Conservation (phyloP, 1,140 invertebrate genomes). For the Helicoverpa zea region DNA sequence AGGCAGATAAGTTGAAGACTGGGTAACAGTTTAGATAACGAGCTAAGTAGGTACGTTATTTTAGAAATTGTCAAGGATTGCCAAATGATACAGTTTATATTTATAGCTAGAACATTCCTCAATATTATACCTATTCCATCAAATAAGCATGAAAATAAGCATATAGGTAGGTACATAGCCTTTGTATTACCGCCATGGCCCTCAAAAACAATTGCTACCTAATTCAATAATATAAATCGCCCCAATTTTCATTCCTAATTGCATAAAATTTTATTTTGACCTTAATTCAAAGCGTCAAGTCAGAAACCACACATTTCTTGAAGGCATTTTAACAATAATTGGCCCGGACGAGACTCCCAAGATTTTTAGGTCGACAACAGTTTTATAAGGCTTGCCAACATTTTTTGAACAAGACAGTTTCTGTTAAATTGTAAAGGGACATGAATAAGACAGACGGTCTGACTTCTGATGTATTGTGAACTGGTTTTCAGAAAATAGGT, state of each 20-base stretch:
- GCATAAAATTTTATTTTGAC: constrained; percentile 28
- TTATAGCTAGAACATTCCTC: too few relatives aligned
- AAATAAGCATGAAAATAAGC: neutral
- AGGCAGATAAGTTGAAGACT: too few relatives aligned
- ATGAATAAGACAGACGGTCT: constrained; percentile 1
- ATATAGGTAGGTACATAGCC: too few relatives aligned
- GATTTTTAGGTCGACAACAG: constrained; percentile 46
- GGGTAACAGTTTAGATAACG: too few relatives aligned
- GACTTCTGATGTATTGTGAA: constrained; percentile 9
- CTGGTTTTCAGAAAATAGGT: neutral
- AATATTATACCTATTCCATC: too few relatives aligned
- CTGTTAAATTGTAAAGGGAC: constrained; percentile 29
- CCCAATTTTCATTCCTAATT: neutral
- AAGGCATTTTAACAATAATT: constrained; percentile 28
- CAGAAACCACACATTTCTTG: constrained; percentile 25
- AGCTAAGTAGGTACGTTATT: too few relatives aligned
- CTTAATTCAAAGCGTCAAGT: constrained; percentile 3
- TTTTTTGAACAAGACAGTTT: constrained; percentile 34
- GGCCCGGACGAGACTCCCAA: constrained; percentile 21
- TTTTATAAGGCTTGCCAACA: constrained; percentile 39
- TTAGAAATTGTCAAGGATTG: too few relatives aligned
- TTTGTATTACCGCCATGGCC: neutral
- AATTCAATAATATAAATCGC: neutral
- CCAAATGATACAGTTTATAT: too few relatives aligned
- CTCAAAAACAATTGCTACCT: neutral